A percentile compares a stretch with the other conserved stretches of the same genome.
Evolutionary conservation across 2,888 invertebrate species (phyloP).

Genomic region (Marasmarcha lunaedactyla): DNA sequence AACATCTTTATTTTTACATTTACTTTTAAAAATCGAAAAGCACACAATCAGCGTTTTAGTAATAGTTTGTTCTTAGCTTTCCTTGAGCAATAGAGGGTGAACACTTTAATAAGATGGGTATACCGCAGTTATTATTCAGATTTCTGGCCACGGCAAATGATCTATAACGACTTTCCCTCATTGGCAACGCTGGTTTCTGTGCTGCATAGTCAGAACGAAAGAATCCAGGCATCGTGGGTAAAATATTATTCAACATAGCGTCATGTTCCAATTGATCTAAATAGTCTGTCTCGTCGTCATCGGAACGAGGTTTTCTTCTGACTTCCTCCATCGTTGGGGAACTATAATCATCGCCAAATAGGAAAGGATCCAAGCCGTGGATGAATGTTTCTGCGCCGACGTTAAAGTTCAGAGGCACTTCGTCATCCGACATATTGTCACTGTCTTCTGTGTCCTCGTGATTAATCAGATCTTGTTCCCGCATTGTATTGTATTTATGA

Average conservation of each 20-base stretch:
- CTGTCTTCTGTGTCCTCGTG: no score
- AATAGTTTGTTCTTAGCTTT: constrained; percentile 15
- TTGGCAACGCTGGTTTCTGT: neutral
- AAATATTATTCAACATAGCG: constrained; percentile 40
- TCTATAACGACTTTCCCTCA: no score
- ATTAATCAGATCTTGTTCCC: no score
- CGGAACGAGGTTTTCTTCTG: constrained; percentile 17
- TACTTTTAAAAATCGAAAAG: no score
- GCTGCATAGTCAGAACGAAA: neutral
- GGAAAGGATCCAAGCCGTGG: no score
- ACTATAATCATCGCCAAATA: no score
- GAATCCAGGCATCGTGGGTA: constrained; percentile 42
- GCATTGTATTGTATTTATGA: no score
- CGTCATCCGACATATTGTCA: no score
- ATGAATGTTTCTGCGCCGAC: neutral
- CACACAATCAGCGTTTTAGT: no score
- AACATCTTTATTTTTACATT: no score
- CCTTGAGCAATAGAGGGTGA: constrained; percentile 42
- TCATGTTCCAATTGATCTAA: constrained; percentile 35
- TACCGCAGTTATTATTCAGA: constrained; percentile 31
- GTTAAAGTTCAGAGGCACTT: no score
- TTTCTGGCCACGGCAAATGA: neutral
- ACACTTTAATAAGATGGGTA: constrained; percentile 51
- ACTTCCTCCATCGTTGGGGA: constrained; percentile 16
- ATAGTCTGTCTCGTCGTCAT: constrained; percentile 23